Evolutionary conservation across 1,140 invertebrate genomes (phyloP), one percentile per base, ranked within the genome.

Genomic region (Drosophila suzukii): DNA sequence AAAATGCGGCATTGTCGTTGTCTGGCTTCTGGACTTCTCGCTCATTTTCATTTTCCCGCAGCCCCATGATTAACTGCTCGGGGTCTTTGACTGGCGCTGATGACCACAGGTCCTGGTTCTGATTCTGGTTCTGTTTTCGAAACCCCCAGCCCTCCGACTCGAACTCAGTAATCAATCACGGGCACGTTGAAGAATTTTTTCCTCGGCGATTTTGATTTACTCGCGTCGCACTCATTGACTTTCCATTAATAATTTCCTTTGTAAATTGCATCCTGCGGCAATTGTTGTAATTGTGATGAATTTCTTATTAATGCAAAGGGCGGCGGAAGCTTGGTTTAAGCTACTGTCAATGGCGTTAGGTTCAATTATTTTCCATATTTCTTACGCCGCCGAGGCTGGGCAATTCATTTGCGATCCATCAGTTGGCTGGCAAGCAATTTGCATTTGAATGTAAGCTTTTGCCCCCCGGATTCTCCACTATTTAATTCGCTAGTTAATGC

Each of bases 231-330:
- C 77, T 85, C 88, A 90, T 90, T 90, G 88, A 91, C 75, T 90
- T 88, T 82, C 82, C 88, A 90, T 90, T 91, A 90, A 90, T 90
- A 90, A 90, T 78, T 91, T 91, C 73, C 88, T 78, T 83, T 90
- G 74, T 73, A 80, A 81, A 81, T 83, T 90, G 86, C 86, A 89
- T 88, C 84, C 84, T 88, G 75, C 83, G 86, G 86, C 86, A 90
- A 81, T 82, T 73, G 82, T 91, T 91, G 86, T 91, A 90, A 90
- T 90, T 90, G 86, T 90, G 86, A 90, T 90, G 82, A 90, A 90
- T 90, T 83, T 60, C 66, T 80, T 86, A 83, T 86, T 78, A 88
- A 88, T 79, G 77, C 81, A 73, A 49, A 36, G 59, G 20, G 17
- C 20, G 30, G 12, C 20, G 47, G n/a, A 30, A 30, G 11, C 5